Percentiles rank a stretch among this genome's conserved stretches.
Evolutionary conservation across 2,797 vertebrate genomes (phyloP).

Genomic region (Sebastes hubbsi): DNA sequence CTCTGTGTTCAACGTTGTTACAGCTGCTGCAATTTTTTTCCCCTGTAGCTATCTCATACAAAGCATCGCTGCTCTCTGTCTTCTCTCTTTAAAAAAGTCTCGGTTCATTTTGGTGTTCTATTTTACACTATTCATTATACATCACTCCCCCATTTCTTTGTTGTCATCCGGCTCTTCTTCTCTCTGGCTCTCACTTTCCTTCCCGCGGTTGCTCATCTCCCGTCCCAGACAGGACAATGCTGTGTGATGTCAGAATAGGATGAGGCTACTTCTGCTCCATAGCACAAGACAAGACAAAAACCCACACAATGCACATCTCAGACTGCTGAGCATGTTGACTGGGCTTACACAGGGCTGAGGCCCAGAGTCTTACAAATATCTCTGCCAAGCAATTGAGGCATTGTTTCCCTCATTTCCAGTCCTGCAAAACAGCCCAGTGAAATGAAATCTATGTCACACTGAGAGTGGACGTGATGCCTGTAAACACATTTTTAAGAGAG

Average conservation of each 20-base stretch:
- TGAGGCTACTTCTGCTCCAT: slow-evolving; percentile 66
- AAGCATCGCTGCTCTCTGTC: slow-evolving; percentile 39
- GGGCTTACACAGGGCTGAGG: slow-evolving; percentile 35
- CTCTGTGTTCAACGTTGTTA: not conserved
- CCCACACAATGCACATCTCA: slow-evolving; percentile 45
- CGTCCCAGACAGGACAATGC: slow-evolving; percentile 46
- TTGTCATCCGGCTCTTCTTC: slow-evolving; percentile 15
- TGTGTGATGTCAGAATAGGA: slow-evolving; percentile 68
- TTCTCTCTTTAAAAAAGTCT: slow-evolving; percentile 22
- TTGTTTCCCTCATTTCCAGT: slow-evolving; percentile 40
- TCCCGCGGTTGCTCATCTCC: slow-evolving; percentile 50
- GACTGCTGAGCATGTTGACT: slow-evolving; percentile 51
- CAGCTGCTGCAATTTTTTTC: not conserved
- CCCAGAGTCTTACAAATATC: slow-evolving; percentile 46
- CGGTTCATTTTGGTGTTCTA: slow-evolving; percentile 26
- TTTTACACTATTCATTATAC: slow-evolving; percentile 49
- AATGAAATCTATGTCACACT: slow-evolving; percentile 27
- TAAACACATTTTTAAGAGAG: slow-evolving; percentile 1
- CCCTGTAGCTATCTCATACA: slow-evolving; percentile 40
- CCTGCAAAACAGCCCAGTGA: slow-evolving; percentile 19
- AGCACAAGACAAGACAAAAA: slow-evolving; percentile 62
- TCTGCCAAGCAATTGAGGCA: slow-evolving; percentile 49
- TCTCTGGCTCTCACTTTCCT: slow-evolving; percentile 41
- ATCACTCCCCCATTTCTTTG: slow-evolving; percentile 40
- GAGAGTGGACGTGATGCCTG: not conserved